phyloP scores from a whole-genome alignment of 2,113 vertebrate species.

The Willisornis vidua region DNA sequence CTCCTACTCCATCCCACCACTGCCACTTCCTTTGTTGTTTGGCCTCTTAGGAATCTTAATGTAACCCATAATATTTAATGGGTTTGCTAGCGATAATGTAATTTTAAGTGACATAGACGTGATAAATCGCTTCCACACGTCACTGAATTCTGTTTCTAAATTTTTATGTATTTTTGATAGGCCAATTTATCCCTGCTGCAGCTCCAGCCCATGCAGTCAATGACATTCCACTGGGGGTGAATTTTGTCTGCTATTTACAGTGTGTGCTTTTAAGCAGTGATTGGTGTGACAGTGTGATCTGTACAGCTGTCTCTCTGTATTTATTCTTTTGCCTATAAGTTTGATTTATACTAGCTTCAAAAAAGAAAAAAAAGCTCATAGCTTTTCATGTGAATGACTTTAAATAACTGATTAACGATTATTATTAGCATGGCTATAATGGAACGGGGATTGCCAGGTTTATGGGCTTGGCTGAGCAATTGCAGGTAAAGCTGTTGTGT shows the following conservation, averaged over 20 bases:
- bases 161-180: conserved; percentile 69
- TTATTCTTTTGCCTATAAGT: conserved; percentile 68
- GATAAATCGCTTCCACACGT: conserved; percentile 42
- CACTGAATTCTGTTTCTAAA: conserved; percentile 53
- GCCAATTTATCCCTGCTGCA: conserved; percentile 58
- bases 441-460: not conserved
- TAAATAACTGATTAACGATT: conserved; percentile 57
- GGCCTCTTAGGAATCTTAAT: not conserved
- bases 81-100: conserved; percentile 34
- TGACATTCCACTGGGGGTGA: conserved; percentile 60
- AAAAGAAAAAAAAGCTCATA: not conserved
- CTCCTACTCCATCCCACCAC: not conserved
- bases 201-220: conserved; percentile 17
- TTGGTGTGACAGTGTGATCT: conserved; percentile 66
- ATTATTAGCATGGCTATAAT: not conserved
- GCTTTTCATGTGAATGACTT: conserved; percentile 51
- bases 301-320: conserved; percentile 70
- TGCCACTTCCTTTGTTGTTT: not conserved
- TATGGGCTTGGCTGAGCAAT: conserved; percentile 22
- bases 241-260: conserved; percentile 66
- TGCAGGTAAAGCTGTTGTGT: not conserved
- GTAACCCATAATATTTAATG: conserved; percentile 33
- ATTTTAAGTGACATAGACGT: conserved; percentile 50
- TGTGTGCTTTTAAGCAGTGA: conserved; percentile 61
- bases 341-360: conserved; percentile 49